Evolutionary conservation across 2,888 invertebrate genomes (phyloP).

Genomic region (Nysson spinosus): DNA sequence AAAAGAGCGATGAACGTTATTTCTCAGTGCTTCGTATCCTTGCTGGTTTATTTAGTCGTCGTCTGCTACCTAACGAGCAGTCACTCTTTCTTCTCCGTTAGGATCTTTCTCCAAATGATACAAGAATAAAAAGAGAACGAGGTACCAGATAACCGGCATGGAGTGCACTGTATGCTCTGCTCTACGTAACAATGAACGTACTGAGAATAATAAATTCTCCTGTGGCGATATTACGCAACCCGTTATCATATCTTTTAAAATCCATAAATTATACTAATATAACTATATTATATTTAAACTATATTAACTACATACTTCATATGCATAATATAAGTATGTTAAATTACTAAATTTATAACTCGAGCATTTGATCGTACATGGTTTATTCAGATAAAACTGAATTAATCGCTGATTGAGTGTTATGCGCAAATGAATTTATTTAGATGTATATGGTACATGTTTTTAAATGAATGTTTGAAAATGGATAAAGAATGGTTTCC

Average conservation of each 20-base stretch:
- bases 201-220: slow-evolving; percentile 33
- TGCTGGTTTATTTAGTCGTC: slow-evolving; percentile 36
- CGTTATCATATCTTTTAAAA: slow-evolving; percentile 30
- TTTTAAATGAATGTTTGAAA: background rate
- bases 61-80: slow-evolving; percentile 57
- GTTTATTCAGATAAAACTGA: no score
- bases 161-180: background rate
- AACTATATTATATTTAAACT: no score
- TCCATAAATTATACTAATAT: no score
- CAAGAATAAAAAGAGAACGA: slow-evolving; percentile 7
- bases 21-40: slow-evolving; percentile 10
- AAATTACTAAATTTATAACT: no score
- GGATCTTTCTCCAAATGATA: slow-evolving; percentile 27
- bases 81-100: slow-evolving; percentile 47
- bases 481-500: background rate
- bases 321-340: no score
- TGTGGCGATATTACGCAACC: slow-evolving; percentile 38
- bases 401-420: no score
- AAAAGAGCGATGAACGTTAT: slow-evolving; percentile 44
- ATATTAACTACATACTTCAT: no score
- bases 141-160: slow-evolving; percentile 19
- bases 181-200: slow-evolving; percentile 20
- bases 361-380: no score
- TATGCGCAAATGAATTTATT: no score
- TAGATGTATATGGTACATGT: no score